phyloP scores from a whole-genome alignment of 2,113 vertebrate genomes.

The Trichechus manatus region DNA sequence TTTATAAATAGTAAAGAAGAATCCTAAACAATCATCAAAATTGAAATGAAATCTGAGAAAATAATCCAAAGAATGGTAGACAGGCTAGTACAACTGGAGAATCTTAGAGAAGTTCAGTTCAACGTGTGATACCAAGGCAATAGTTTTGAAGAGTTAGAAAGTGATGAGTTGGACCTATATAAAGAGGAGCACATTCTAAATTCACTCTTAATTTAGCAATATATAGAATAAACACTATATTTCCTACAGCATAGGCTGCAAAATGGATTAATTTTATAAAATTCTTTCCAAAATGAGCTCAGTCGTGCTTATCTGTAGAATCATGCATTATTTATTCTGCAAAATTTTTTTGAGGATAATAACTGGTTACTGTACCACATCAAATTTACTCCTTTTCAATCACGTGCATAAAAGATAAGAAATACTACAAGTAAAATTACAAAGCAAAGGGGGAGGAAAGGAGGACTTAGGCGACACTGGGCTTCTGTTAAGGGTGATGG shows the following conservation, averaged over 20 bases:
- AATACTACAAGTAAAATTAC: background rate
- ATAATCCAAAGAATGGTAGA: background rate
- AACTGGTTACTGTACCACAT: background rate
- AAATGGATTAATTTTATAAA: background rate
- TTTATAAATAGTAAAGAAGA: background rate
- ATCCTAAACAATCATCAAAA: background rate
- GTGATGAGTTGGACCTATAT: accelerated
- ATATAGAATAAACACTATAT: background rate
- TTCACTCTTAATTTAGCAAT: background rate
- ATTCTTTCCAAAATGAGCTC: background rate
- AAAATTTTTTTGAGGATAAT: background rate
- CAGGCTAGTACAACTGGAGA: background rate
- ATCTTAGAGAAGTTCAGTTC: background rate
- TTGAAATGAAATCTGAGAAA: background rate
- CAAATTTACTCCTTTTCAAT: background rate
- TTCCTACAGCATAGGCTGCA: background rate
- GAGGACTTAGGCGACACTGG: background rate
- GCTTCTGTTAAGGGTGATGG: background rate
- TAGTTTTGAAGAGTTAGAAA: background rate
- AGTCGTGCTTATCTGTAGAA: background rate
- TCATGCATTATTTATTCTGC: background rate
- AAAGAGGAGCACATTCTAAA: background rate
- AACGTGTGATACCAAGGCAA: accelerated
- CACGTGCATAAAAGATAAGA: background rate
- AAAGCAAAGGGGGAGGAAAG: background rate